Base-by-base conservation (phyloP, 1,140 invertebrate genomes). In the Danaus plexippus region DNA sequence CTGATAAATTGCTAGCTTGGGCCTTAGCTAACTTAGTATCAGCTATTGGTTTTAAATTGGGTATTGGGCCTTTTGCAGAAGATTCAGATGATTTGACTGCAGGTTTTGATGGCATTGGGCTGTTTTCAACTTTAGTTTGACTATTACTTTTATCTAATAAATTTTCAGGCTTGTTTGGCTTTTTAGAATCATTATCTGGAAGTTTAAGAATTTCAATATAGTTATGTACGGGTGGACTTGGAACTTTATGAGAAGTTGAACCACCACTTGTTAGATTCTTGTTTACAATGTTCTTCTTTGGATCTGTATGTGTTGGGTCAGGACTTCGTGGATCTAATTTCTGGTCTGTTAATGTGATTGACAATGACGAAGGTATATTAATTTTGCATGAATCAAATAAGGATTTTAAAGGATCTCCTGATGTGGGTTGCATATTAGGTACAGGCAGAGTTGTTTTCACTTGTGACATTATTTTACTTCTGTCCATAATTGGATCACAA, bases 121-220 rank as follows among this genome's bases (percentile, higher is more conserved):
- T 61, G 49, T 45, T 58, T 50, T 84, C 80, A 57, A 56, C 58
- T 69, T 78, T 78, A 62, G 54, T 73, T 50, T 54, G 43, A 47
- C 60, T 45, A 60, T 63, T 72, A 43, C 52, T 12, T 66, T 79
- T 83, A 54, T 83, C 79, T 62, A 47, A 59, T 54, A 52, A 61
- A 22, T 43, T 43, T 54, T 80, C 73, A 51, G 47, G 9, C 69
- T 78, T 83, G 22, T 47, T 68, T 61, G 50, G 11, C 63, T 81
- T 81, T 67, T 81, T 87, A 22, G 72, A 44, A 54, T 80, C 85
- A 50, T 64, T 74, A 54, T 90, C 89, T 32, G 88, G 88, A 45
- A 90, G 67, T 75, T 90, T 90, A 54, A 90, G 71, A 52, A 90
- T 90, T 81, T 90, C 89, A 54, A 90, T 89, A 63, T 87, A 89